Evolutionary conservation across 2,888 invertebrate genomes (phyloP).

Genomic region (Chaitophorus viminalis): DNA sequence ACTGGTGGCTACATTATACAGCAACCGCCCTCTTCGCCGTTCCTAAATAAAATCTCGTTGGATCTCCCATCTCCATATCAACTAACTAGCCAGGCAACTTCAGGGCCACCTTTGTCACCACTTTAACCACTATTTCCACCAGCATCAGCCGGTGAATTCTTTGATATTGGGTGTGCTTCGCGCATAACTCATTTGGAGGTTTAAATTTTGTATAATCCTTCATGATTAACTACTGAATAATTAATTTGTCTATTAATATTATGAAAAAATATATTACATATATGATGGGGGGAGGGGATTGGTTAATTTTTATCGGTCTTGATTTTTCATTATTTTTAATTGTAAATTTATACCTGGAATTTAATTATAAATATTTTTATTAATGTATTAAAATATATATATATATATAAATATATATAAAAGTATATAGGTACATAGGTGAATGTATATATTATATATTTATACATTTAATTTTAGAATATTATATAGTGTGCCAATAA

Average conservation of each 20-base stretch:
- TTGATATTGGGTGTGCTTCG: slow-evolving; percentile 16
- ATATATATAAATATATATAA: too few relatives aligned
- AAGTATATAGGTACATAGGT: slow-evolving; percentile 1
- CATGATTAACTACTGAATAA: neutral
- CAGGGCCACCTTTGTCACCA: slow-evolving; percentile 53
- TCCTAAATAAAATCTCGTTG: slow-evolving; percentile 60
- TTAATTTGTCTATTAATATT: slow-evolving; percentile 21
- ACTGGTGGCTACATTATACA: slow-evolving; percentile 45
- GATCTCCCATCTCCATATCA: slow-evolving; percentile 61
- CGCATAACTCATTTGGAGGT: slow-evolving; percentile 43
- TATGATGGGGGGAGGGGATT: slow-evolving; percentile 15
- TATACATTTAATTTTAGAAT: slow-evolving; percentile 31
- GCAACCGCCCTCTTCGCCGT: slow-evolving; percentile 51
- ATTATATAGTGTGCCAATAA: slow-evolving; percentile 54
- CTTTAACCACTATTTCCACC: slow-evolving; percentile 58
- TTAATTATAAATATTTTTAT: slow-evolving; percentile 25
- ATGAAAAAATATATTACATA: slow-evolving; percentile 12
- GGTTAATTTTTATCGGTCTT: slow-evolving; percentile 47
- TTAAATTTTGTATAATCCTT: neutral
- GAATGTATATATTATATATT: slow-evolving; percentile 12
- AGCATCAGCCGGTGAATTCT: slow-evolving; percentile 44
- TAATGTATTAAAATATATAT: slow-evolving; percentile 8
- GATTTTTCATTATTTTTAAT: slow-evolving; percentile 29
- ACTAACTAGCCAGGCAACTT: slow-evolving; percentile 57
- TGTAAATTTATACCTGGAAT: neutral